Percentiles rank a stretch among this genome's conserved stretches.
phyloP scores from a whole-genome alignment of 30 jellyfish, hydroid and myxozoan species.

The Rhopilema esculentum region DNA sequence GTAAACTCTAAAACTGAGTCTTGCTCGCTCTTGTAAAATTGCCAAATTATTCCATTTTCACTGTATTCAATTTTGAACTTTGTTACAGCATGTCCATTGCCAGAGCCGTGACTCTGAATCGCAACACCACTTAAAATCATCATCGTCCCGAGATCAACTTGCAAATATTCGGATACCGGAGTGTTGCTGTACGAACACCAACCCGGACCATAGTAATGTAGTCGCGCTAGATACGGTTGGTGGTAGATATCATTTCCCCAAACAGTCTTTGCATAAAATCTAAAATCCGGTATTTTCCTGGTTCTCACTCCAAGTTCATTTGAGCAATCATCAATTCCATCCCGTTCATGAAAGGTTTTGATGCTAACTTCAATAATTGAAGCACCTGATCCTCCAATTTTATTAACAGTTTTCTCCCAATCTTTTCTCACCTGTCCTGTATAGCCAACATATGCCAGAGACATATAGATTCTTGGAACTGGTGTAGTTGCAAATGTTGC shows the following conservation, averaged over 20 bases:
- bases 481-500: constrained; percentile 43
- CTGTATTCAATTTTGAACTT: constrained; percentile 28
- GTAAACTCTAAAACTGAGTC: constrained; percentile 3
- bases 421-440: constrained; percentile 49
- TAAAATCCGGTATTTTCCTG: constrained; percentile 27
- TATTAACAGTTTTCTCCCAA: constrained; percentile 39
- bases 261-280: constrained; percentile 25
- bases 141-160: constrained; percentile 44
- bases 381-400: constrained; percentile 21
- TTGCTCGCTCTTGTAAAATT: neutral
- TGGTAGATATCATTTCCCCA: neutral
- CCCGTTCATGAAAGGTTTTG: constrained; percentile 15
- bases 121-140: constrained; percentile 41
- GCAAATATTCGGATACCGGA: constrained; percentile 40
- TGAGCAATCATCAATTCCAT: constrained; percentile 48
- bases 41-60: constrained; percentile 15
- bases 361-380: constrained; percentile 7
- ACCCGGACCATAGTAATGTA: neutral
- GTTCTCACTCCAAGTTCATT: constrained; percentile 51
- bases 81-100: neutral
- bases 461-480: neutral
- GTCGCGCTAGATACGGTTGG: constrained; percentile 24
- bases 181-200: constrained; percentile 39
- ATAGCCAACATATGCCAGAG: constrained; percentile 46
- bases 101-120: constrained; percentile 19